Percentiles rank a stretch among this genome's conserved stretches.
phyloP scores from a whole-genome alignment of 2,888 invertebrate species.

The Eumerus sabulonum region DNA sequence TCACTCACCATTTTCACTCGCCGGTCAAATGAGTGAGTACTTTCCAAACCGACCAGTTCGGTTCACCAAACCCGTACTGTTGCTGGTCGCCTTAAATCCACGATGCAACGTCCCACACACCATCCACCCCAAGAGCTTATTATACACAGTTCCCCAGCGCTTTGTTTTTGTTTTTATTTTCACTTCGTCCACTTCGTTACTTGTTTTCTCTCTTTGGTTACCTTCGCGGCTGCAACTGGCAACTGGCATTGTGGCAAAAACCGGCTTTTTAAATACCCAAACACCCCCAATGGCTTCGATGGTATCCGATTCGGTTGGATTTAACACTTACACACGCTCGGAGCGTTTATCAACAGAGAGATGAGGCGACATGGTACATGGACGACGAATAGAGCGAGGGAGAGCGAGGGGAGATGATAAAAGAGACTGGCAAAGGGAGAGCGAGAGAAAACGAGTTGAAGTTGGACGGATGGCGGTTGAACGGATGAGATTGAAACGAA shows the following conservation, averaged over 20 bases:
- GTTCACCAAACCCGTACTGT: constrained; percentile 53
- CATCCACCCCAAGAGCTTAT: neutral
- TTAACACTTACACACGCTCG: constrained; percentile 53
- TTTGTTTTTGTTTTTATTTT: constrained; percentile 16
- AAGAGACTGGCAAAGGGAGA: constrained; percentile 4
- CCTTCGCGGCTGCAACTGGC: constrained; percentile 49
- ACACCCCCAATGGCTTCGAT: constrained; percentile 65
- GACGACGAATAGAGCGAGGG: constrained; percentile 28
- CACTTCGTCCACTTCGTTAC: constrained; percentile 14
- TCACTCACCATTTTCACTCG: too few relatives aligned
- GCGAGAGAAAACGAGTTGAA: neutral
- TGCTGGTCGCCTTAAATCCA: constrained; percentile 6
- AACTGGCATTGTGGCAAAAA: constrained; percentile 57
- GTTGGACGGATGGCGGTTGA: neutral
- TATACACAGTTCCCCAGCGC: constrained; percentile 3
- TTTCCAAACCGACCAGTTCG: constrained; percentile 7
- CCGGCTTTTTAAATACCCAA: constrained; percentile 66
- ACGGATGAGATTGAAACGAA: constrained; percentile 59
- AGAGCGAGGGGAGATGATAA: constrained; percentile 2
- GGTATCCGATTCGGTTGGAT: constrained; percentile 62
- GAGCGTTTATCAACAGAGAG: constrained; percentile 12
- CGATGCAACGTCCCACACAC: constrained; percentile 29
- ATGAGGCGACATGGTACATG: constrained; percentile 1
- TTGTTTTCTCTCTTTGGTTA: constrained; percentile 16
- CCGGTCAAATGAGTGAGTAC: neutral